phyloP scores from a whole-genome alignment of 2,888 invertebrate species.

The Alviniconcha strummeri region DNA sequence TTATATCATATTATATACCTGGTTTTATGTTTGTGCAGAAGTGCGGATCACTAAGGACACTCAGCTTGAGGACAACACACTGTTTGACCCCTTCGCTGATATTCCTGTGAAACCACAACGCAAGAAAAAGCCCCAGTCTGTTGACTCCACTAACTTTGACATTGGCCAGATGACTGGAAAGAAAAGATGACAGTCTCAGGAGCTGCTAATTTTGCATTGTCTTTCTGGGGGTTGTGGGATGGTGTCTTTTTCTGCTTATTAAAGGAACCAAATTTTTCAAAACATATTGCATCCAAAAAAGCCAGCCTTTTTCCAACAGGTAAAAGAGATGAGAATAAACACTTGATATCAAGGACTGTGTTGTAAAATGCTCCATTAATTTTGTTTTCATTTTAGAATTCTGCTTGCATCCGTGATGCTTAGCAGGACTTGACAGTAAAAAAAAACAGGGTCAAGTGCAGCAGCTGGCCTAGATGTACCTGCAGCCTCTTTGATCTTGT shows the following conservation, averaged over 20 bases:
- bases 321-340: not conserved
- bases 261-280: not conserved
- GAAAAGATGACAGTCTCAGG: not conserved
- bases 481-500: too few species aligned
- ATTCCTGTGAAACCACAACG: slow-evolving; percentile 37
- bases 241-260: not conserved
- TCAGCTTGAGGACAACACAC: slow-evolving; percentile 41
- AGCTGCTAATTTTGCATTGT: not conserved
- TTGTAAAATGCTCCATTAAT: not conserved
- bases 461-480: too few species aligned
- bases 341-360: not conserved
- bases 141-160: slow-evolving; percentile 25
- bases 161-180: slow-evolving; percentile 16
- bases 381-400: too few species aligned
- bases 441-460: too few species aligned
- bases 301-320: too few species aligned
- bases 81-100: slow-evolving; percentile 45
- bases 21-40: slow-evolving; percentile 41
- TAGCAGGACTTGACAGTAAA: too few species aligned
- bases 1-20: too few species aligned
- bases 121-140: slow-evolving; percentile 23
- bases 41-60: slow-evolving; percentile 48
- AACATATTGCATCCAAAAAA: not conserved
- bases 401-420: too few species aligned
- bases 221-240: not conserved